Percentiles rank a stretch among this genome's conserved stretches.
These are phyloP conservation scores for Pycnonotus jocosus DNA, from an alignment of 2,113 vertebrate genomes.

Conservation along the genomic window DNA sequence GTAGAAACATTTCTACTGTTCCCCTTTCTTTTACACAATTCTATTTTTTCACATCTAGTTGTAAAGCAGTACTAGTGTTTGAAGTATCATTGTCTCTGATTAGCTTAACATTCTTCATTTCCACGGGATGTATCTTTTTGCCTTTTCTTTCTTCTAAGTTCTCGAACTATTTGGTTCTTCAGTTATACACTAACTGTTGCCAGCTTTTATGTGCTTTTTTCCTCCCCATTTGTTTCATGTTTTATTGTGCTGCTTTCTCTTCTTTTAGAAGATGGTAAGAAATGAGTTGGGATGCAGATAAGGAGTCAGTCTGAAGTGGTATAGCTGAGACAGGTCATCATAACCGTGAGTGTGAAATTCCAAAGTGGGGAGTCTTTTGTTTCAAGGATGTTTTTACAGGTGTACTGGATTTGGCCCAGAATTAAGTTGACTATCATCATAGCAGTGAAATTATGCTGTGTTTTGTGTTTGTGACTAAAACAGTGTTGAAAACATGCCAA, in stretches of 20 bases:
- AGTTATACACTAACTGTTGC: neutral
- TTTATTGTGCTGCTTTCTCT: neutral
- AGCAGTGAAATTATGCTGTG: neutral
- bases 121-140: neutral
- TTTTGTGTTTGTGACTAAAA: neutral
- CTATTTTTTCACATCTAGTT: neutral
- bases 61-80: neutral
- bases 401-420: neutral
- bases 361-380: neutral
- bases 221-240: neutral
- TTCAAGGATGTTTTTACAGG: neutral
- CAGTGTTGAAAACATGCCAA: neutral
- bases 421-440: neutral
- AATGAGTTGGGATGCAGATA: neutral
- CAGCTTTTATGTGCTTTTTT: neutral
- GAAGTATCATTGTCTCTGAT: neutral
- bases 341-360: neutral
- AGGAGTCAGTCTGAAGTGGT: neutral
- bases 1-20: neutral
- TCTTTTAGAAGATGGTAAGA: neutral
- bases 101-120: neutral
- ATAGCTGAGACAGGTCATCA: neutral
- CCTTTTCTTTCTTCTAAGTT: neutral
- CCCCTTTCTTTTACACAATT: neutral
- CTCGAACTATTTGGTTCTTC: neutral